Base-by-base conservation (phyloP, 2,888 invertebrate species). In the Petrophora chlorosata region DNA sequence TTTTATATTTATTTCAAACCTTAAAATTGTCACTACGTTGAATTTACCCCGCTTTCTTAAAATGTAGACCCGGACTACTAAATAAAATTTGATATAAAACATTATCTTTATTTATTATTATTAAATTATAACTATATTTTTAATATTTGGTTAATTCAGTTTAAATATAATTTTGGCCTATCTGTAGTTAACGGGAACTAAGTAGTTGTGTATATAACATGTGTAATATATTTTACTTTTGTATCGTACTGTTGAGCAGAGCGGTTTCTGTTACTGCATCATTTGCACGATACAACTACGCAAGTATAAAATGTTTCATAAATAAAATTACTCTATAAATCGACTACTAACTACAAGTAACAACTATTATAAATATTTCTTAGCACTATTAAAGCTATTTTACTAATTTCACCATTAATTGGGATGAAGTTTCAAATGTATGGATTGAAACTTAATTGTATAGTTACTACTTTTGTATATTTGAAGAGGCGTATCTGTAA, bases 321-420 rank as follows among this genome's bases (percentile, higher is more conserved):
- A 56, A 57, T 56, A 61, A 59, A 26, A 61, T 22, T 33, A 23
- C 12, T 23, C 23, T 30, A 28, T 12, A 13, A 17, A 32, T 38
- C 25, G 7, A 5, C 35, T 63, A 59, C 61, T 63, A 63, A 51
- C 56, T 61, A 63, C 56, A 48, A 38, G 43, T 60, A 73, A 69
- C 51, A 30, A 42, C 58, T 63, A 63, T 46, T 47, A 46, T 55
- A 54, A 55, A 45, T 32, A 32, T 49, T 56, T 61, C 82, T 83
- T 85, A 85, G 23, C 22, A 46, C 84, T 89, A 88, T 88, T 89
- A 88, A 89, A 89, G 89, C 88, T 89, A 88, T 85, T 63, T 77
- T 63, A 70, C 87, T 88, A 87, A 78, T 77, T 72, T 79, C 58
- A 63, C n/a, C 16, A 32, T 17, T 34, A 42, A n/a, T 7, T 30